Conservation (phyloP, 2,113 vertebrate genomes). For the Agelaius tricolor region DNA sequence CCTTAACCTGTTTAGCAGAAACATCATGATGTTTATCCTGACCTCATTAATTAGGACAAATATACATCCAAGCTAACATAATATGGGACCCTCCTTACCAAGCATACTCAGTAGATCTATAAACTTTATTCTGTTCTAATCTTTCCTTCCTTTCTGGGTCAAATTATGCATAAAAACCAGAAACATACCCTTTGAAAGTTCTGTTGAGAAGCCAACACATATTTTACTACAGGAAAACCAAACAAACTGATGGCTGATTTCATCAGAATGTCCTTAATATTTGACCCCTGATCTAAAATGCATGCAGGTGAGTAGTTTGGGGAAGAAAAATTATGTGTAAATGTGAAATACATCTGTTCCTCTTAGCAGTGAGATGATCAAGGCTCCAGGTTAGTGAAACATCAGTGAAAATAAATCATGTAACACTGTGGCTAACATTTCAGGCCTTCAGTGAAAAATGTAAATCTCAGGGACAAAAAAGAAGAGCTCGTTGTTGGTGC, state of each 20-base stretch:
- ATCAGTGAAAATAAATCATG: not conserved
- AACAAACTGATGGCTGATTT: not conserved
- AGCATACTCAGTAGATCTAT: not conserved
- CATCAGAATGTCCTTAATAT: not conserved
- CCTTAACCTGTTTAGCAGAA: not conserved
- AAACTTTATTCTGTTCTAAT: not conserved
- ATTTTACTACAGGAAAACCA: not conserved
- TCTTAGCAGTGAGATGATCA: not conserved
- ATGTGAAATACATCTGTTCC: not conserved
- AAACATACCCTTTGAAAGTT: not conserved
- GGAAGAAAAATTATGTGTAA: not conserved
- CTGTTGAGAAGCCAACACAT: not conserved
- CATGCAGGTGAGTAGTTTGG: not conserved
- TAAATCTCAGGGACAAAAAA: not conserved
- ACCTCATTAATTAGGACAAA: not conserved
- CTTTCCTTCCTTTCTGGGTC: not conserved
- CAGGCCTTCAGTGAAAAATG: constrained; percentile 25
- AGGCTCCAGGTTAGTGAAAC: not conserved
- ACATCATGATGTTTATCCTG: not conserved
- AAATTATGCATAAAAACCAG: not conserved
- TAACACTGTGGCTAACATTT: not conserved
- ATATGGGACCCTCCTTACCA: not conserved
- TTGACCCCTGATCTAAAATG: not conserved
- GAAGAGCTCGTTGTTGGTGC: not conserved
- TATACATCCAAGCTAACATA: not conserved